Evolutionary conservation across 2,797 vertebrate genomes (phyloP).

Genomic region (Pseudopleuronectes americanus): DNA sequence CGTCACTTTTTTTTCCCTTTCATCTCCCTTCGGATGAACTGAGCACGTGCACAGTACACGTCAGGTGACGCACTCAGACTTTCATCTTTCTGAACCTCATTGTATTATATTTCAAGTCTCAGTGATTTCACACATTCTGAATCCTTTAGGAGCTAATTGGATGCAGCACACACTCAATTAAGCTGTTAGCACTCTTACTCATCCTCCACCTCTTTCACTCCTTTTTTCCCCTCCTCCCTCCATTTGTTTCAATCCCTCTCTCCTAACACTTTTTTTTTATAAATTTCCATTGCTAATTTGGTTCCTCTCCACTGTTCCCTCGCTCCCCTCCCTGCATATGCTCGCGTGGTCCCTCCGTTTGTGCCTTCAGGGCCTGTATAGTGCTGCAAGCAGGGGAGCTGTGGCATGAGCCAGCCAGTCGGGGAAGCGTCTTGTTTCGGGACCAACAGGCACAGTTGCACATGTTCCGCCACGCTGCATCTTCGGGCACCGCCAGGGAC

Average conservation of each 20-base stretch:
- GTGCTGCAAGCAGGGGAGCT: conserved; percentile 25
- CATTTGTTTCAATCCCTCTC: not conserved
- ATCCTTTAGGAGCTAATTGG: conserved; percentile 66
- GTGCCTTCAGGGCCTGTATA: conserved; percentile 17
- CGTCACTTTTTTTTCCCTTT: not conserved
- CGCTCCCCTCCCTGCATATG: conserved; percentile 21
- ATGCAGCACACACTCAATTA: conserved; percentile 66
- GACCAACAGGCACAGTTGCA: conserved; percentile 44
- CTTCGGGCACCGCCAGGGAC: conserved; percentile 47
- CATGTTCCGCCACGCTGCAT: conserved; percentile 63
- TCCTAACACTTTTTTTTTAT: not conserved
- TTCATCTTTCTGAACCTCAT: conserved; percentile 12
- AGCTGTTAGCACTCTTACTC: conserved; percentile 59
- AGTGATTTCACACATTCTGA: conserved; percentile 57
- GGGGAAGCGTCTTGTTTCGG: conserved; percentile 50
- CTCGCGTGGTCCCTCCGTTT: conserved; percentile 14
- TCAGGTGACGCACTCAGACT: conserved; percentile 21
- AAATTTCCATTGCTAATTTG: conserved; percentile 12
- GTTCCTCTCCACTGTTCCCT: conserved; percentile 6
- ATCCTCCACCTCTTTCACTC: conserved; percentile 24
- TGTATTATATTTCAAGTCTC: conserved; percentile 7
- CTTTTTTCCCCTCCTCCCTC: not conserved
- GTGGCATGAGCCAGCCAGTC: conserved; percentile 13
- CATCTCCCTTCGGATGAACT: not conserved
- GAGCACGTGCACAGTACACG: conserved; percentile 21